Base-by-base conservation (phyloP, 2,888 invertebrate genomes). In the Halictus quadricinctus region DNA sequence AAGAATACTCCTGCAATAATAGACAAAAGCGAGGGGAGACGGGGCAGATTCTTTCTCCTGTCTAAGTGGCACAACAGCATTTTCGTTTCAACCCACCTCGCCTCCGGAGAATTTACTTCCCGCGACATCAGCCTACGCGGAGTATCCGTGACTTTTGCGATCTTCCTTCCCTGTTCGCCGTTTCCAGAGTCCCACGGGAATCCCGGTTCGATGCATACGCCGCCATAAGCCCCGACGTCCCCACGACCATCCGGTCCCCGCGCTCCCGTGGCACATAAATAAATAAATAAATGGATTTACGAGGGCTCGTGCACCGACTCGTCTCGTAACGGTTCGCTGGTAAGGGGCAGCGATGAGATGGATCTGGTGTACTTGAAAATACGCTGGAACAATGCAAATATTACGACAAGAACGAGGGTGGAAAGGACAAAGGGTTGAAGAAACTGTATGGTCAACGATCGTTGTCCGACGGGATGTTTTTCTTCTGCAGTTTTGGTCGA, bases 271-370 rank as follows among this genome's bases (percentile, higher is more conserved):
- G 92, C 91, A 94, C 94, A 94, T 94, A 94, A 94, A 94, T 94
- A 94, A 94, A 94, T 94, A 94, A 94, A 94, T 94, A 94, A 94
- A 94, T 94, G 94, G 93, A 94, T 94, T 94, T 94, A 93, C 93
- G 91, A 90, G 90, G 84, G 85, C 83, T 80, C 77, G 66, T 25
- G 74, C 80, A 80, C 73, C 74, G 84, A 70, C 84, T 87, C 85
- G 72, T 84, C 83, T 81, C 84, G 87, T 81, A 74, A 89, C 85
- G 88, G 80, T 82, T 82, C 88, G 85, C 84, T 89, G 84, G 84
- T 50, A 81, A 84, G 88, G 88, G 78, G 85, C 41, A 81, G 84
- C 87, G 84, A 69, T 75, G 77, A 46, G 79, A 78, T 77, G 84
- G 79, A 82, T 78, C 79, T 85, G 73, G 48, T 46, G 25, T 74